Evolutionary conservation across 2,888 invertebrate genomes (phyloP).

Genomic region (Sipha maydis): DNA sequence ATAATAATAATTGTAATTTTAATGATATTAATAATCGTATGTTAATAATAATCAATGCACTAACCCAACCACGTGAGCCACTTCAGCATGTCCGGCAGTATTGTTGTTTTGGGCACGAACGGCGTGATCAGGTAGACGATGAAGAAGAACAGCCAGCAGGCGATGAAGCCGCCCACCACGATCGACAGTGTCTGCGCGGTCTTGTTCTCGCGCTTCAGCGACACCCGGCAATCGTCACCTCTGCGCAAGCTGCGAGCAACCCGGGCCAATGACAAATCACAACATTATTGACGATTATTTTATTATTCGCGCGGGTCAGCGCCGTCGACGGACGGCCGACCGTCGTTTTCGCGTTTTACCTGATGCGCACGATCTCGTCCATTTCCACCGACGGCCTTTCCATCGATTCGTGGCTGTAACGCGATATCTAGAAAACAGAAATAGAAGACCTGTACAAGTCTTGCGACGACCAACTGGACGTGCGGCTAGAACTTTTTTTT

Average conservation of each 20-base stretch:
- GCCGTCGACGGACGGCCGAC: no score
- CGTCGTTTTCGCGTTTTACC: constrained; percentile 64
- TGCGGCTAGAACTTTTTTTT: no score
- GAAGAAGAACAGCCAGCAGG: constrained; percentile 91
- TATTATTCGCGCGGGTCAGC: constrained; percentile 26
- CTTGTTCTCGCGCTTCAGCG: constrained; percentile 81
- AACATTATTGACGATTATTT: not conserved
- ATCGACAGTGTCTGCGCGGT: constrained; percentile 88
- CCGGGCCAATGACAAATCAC: not conserved
- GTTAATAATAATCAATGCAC: constrained; percentile 34
- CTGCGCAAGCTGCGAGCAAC: constrained; percentile 33
- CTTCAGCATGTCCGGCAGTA: constrained; percentile 76
- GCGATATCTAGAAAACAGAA: constrained; percentile 26
- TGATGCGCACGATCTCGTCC: constrained; percentile 67
- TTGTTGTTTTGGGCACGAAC: constrained; percentile 75
- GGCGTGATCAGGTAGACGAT: constrained; percentile 83
- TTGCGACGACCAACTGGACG: no score
- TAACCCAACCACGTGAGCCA: constrained; percentile 83
- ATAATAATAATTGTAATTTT: no score
- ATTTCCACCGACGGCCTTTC: constrained; percentile 60
- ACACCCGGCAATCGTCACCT: constrained; percentile 63
- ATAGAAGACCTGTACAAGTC: not conserved
- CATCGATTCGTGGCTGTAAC: constrained; percentile 59
- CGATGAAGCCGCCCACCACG: constrained; percentile 87
- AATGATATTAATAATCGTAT: not conserved